Evolutionary conservation across 2,113 vertebrate genomes (phyloP).

Genomic region (Glareola pratincola): DNA sequence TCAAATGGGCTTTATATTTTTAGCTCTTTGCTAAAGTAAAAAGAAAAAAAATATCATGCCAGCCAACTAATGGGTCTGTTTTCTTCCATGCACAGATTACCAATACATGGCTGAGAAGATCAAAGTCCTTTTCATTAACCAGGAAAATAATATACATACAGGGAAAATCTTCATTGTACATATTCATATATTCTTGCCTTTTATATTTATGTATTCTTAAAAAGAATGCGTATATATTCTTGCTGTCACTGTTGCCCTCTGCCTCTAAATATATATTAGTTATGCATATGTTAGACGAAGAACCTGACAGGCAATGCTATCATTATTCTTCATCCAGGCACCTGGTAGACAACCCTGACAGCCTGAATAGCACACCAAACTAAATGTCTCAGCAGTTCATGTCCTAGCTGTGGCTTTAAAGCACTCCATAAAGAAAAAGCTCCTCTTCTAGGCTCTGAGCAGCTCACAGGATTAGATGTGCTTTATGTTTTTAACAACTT

Average conservation of each 20-base stretch:
- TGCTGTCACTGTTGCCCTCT: neutral
- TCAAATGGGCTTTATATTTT: neutral
- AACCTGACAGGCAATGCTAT: neutral
- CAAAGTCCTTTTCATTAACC: neutral
- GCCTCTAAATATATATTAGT: neutral
- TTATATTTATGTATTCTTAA: neutral
- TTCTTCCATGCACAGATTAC: neutral
- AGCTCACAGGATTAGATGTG: conserved; percentile 45
- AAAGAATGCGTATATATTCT: neutral
- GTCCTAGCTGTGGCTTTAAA: neutral
- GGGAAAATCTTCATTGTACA: neutral
- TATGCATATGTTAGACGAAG: neutral
- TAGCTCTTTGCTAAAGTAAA: neutral
- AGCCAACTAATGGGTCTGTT: neutral
- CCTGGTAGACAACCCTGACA: neutral
- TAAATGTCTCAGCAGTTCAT: neutral
- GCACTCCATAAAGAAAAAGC: conserved; percentile 9
- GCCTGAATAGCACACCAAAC: neutral
- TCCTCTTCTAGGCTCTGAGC: conserved; percentile 5
- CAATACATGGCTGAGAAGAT: neutral
- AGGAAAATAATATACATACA: neutral
- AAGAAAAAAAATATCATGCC: neutral
- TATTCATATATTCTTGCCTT: neutral
- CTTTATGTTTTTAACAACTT: conserved; percentile 65
- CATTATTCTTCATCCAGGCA: neutral